Base-by-base conservation (phyloP, 2,113 vertebrate species). In the Myotis lucifugus region DNA sequence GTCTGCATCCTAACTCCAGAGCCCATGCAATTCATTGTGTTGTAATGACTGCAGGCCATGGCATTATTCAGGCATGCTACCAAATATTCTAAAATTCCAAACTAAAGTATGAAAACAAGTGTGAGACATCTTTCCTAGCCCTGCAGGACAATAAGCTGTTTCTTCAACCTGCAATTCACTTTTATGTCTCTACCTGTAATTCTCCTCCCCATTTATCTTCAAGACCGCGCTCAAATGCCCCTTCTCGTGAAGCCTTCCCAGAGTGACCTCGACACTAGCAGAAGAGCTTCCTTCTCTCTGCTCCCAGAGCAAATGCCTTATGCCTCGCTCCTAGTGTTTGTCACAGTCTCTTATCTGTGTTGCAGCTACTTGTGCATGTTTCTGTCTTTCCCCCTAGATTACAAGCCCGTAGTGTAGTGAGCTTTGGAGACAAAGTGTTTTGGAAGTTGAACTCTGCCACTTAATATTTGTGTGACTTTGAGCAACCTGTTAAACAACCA, bases 11-110 rank as follows among this genome's bases (percentile, higher is more conserved):
- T 82, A 85, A 82, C n/a, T 66, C 50, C 50, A 77, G 76, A 96
- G 46, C 29, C 40, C 14, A 1, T 37, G 69, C 66, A 42, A 72
- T 13, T 91, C 21, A 13, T 40, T 85, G 32, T 56, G 25, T 72
- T 34, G 2, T 46, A 59, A 37, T 40, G 46, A 82, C 52, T 66
- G 59, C 34, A 56, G 34, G 19, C 70, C 13, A 29, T 1, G 3
- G 46, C 21, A 42, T 48, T 59, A 10, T 94, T 84, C 29, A 42
- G 8, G 2, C 48, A 8, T 88, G 42, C 29, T 84, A 37, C 23
- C 91, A 78, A 64, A 54, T 78, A 90, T 48, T 25, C 64, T 74
- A 87, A 87, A 92, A 92, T 77, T 42, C 64, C 82, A 67, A 90
- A 59, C 42, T 73, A 10, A 61, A n/a, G 11, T 83, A 48, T 52